phyloP scores from a whole-genome alignment of 2,888 invertebrate species.

The Stenotaenia linearis region DNA sequence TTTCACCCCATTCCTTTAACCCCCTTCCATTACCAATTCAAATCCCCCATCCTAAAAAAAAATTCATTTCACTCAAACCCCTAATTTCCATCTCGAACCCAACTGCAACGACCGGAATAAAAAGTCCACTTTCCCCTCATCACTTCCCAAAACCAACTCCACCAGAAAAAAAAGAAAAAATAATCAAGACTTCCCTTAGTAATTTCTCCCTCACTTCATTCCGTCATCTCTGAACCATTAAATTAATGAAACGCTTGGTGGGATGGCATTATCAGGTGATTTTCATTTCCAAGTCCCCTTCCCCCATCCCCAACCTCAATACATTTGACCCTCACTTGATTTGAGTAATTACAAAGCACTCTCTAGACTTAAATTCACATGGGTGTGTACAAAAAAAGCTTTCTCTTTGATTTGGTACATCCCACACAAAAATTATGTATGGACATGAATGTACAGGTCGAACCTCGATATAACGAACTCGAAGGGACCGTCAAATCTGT shows the following conservation, averaged over 20 bases:
- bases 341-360: background rate
- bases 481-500: no score
- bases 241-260: background rate
- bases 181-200: background rate
- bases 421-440: no score
- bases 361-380: background rate
- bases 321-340: background rate
- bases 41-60: background rate
- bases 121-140: background rate
- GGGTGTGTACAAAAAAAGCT: background rate
- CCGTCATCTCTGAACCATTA: constrained; percentile 7
- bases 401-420: background rate
- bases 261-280: background rate
- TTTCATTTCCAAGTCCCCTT: background rate
- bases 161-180: background rate
- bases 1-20: no score
- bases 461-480: no score
- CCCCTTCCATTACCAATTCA: no score
- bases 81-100: background rate
- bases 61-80: no score
- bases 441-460: no score
- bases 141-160: background rate
- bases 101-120: background rate
- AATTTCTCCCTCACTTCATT: background rate
- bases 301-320: background rate